Evolutionary conservation across 2,888 invertebrate genomes (phyloP).

Genomic region (Sicus ferrugineus): DNA sequence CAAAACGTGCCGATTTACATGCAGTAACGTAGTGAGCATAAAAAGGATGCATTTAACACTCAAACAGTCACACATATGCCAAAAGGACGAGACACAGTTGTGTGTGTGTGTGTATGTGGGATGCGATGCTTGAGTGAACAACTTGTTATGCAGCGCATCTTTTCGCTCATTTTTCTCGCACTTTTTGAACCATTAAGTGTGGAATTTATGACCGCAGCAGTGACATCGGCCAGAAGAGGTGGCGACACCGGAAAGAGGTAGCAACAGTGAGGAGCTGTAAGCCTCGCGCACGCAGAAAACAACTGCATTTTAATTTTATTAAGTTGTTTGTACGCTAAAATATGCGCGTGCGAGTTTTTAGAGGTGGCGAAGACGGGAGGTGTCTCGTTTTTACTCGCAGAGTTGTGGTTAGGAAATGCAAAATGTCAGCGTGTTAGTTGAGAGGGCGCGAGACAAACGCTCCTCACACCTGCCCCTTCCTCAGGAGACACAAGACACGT

Average conservation of each 20-base stretch:
- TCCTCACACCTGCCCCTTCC: not conserved
- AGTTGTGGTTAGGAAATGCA: not conserved
- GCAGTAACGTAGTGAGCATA: conserved; percentile 24
- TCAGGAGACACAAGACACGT: no score
- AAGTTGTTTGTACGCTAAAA: conserved; percentile 41
- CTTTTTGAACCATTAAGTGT: conserved; percentile 63
- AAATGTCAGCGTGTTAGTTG: not conserved
- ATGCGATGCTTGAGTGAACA: not conserved
- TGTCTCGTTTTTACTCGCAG: not conserved
- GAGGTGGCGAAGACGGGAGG: not conserved
- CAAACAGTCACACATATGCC: conserved; percentile 2
- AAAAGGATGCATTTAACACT: conserved; percentile 7
- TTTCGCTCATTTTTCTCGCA: conserved; percentile 53
- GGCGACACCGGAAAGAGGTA: not conserved
- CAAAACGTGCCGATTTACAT: conserved; percentile 39
- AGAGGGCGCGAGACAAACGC: not conserved
- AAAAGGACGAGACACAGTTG: conserved; percentile 21
- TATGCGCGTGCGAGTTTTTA: conserved; percentile 8
- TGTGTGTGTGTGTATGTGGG: conserved; percentile 12
- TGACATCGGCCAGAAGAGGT: not conserved
- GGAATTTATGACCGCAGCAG: conserved; percentile 57
- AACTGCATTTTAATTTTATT: conserved; percentile 49
- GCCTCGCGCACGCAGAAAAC: conserved; percentile 8
- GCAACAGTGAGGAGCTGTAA: conserved; percentile 5
- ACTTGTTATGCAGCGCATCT: conserved; percentile 36